Base-by-base conservation (phyloP, 2,113 vertebrate genomes). In the Passer domesticus region DNA sequence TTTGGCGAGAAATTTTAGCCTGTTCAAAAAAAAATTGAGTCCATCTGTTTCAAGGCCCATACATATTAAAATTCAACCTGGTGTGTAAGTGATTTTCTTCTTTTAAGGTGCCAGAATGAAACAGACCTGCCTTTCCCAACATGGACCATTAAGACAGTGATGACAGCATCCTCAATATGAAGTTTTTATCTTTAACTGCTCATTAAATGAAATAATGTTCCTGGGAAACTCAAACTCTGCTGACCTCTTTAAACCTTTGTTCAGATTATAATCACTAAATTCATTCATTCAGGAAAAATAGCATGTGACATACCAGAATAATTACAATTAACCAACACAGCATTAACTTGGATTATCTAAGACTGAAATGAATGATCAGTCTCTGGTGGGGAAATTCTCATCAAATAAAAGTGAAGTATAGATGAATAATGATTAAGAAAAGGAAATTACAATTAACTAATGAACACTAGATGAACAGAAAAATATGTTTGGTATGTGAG, bases 281-380 rank as follows among this genome's bases (percentile, higher is more conserved):
- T 85, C 81, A 91, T 91, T 92, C 93, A 95, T 58, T 94, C 82
- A 88, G 46, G 87, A 50, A 89, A 95, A 96, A 96, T 90, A 77
- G 15, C 50, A 92, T 92, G 81, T 91, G 96, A 83, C 90, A 93
- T 59, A 87, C 0, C 5, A 90, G 47, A 93, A 89, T 94, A 95
- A 92, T 94, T 86, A 63, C 73, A 87, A 83, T 89, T 94, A 94
- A 86, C 50, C 50, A 92, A 90, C 87, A 91, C n/a, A 74, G 70
- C 22, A 95, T 94, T 94, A 74, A 66, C 89, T 91, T 91, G 59
- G 50, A 87, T 84, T 91, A 79, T 85, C 70, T 92, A 72, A 82
- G 41, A 82, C 49, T 68, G 56, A 81, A 96, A 76, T 72, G 62
- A 95, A 73, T 67, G 58, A 80, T 91, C 37, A n/a, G 11, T 83